Base-by-base conservation (phyloP, 2,797 vertebrate species). In the Gobio occitaniae region DNA sequence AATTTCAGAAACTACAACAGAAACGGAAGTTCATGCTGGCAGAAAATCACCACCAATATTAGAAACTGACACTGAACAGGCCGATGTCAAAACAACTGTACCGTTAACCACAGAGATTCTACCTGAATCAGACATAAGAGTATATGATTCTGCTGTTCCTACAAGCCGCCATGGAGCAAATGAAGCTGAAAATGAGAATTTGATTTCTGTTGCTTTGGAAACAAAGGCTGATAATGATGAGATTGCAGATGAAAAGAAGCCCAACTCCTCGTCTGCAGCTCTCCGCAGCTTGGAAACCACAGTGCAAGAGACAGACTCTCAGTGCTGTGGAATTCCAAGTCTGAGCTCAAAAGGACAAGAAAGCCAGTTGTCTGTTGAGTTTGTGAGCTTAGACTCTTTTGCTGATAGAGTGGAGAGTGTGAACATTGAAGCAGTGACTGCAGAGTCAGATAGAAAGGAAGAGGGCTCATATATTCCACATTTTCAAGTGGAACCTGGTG, bases 181-280 rank as follows among this genome's bases (percentile, higher is more conserved):
- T 38, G 9, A 54, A 75, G 63, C 3, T 61, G 70, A 52, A 52
- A n/a, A 12, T 32, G 63, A 78, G 17, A 29, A 41, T 10, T 44
- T 41, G 2, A 32, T 75, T 50, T 79, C 59, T 66, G 63, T 54
- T 78, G 13, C 7, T 50, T 78, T 86, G 59, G 81, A 80, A 79
- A 47, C 81, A 32, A 75, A 68, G 15, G 10, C 19, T 41, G 52
- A 80, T 29, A 17, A 61, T 41, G 36, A 80, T 47, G 47, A 59
- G 25, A 32, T 13, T 38, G 29, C 6, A 83, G 21, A 38, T 61
- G 54, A 88, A 86, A 71, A 68, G 10, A 52, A 48, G 38, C 47
- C 44, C 36, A 9, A 66, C 48, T 41, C 48, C 11, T 66, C 13
- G 0, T 52, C 54, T 68, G 72, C 47, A 74, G 54, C 61, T 11